These are phyloP conservation scores for Cricetomys ansorgei DNA, from an alignment of 2,113 vertebrate species.

Conservation along the genomic window DNA sequence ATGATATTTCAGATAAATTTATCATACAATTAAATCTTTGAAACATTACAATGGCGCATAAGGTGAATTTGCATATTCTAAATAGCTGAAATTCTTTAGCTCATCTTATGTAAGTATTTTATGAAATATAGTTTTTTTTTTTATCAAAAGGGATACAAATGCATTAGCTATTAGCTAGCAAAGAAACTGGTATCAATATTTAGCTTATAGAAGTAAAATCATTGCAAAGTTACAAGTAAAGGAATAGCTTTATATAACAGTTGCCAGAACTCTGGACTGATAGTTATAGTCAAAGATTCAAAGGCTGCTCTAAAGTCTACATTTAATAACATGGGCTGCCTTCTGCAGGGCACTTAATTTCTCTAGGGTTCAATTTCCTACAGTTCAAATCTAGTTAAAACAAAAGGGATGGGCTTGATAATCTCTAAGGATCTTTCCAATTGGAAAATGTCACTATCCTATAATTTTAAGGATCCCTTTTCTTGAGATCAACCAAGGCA, in stretches of 20 bases:
- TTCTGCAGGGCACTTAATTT: slow-evolving; percentile 51
- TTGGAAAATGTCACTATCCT: slow-evolving; percentile 68
- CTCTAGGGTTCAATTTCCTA: slow-evolving; percentile 45
- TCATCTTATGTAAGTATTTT: not conserved
- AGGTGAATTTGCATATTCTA: not conserved
- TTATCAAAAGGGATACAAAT: not conserved
- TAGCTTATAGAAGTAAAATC: slow-evolving; percentile 20
- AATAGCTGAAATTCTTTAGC: not conserved
- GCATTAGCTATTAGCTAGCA: not conserved
- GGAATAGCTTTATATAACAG: not conserved
- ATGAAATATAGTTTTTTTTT: not conserved
- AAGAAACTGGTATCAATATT: not conserved
- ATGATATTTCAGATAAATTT: not conserved
- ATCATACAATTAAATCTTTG: not conserved
- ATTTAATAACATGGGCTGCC: not conserved
- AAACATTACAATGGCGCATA: not conserved
- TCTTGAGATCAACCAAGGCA: slow-evolving; percentile 52
- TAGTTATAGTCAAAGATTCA: not conserved
- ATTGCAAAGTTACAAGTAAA: not conserved
- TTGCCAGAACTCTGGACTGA: not conserved
- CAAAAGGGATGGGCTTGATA: slow-evolving; percentile 49
- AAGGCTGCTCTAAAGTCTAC: not conserved
- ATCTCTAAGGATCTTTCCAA: slow-evolving; percentile 45
- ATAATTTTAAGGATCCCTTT: slow-evolving; percentile 42
- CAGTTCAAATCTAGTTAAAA: slow-evolving; percentile 64